Conservation (phyloP, 2,888 invertebrate genomes). For the Chalcis sispes region DNA sequence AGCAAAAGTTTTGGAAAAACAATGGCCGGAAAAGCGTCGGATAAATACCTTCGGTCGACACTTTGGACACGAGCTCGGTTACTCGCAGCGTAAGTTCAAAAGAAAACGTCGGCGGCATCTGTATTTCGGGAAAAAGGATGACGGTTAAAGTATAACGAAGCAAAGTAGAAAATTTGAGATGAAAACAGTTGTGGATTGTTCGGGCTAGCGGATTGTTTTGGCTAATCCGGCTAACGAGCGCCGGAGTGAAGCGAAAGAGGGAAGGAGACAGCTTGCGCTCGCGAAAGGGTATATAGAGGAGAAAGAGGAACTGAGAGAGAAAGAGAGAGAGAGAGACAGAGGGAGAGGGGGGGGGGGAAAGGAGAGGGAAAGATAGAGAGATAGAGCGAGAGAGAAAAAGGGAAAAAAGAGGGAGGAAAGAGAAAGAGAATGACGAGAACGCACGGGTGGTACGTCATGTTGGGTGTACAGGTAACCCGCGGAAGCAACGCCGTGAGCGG, state of each 20-base stretch:
- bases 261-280: too few relatives aligned
- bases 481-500: slow-evolving; percentile 96
- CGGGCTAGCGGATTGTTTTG: slow-evolving; percentile 51
- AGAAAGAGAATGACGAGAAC: slow-evolving; percentile 36
- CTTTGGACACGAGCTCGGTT: too few relatives aligned
- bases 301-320: not conserved
- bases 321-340: not conserved
- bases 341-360: not conserved
- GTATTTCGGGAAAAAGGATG: slow-evolving; percentile 41
- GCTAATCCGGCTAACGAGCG: slow-evolving; percentile 57
- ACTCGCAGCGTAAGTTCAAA: too few relatives aligned
- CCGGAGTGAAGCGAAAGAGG: not conserved
- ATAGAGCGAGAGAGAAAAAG: not conserved
- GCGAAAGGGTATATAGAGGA: not conserved
- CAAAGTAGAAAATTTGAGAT: slow-evolving; percentile 40
- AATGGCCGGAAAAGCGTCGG: too few relatives aligned
- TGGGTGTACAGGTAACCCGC: slow-evolving; percentile 78
- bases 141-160: slow-evolving; percentile 39
- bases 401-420: not conserved
- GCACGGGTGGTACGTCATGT: slow-evolving; percentile 21
- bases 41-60: too few relatives aligned
- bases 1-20: too few relatives aligned
- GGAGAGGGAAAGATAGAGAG: not conserved
- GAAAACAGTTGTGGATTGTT: slow-evolving; percentile 50
- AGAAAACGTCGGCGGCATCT: not conserved